These are phyloP conservation scores for Myotis daubentonii DNA, from an alignment of 2,797 vertebrate species.

Conservation along the genomic window DNA sequence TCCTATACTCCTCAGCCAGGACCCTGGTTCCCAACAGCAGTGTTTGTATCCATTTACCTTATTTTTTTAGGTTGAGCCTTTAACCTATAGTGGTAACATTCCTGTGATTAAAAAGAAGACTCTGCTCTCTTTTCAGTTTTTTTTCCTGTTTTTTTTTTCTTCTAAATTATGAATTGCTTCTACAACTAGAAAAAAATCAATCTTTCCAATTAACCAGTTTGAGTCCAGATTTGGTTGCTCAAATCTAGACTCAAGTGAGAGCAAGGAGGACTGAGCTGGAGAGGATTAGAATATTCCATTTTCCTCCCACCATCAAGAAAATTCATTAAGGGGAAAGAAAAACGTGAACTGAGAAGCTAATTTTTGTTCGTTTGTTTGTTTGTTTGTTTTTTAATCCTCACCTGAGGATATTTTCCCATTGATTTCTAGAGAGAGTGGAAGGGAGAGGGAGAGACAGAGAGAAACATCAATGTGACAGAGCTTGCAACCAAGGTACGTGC, in stretches of 20 bases:
- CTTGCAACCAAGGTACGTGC: too few species aligned
- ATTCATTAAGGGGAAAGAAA: background rate
- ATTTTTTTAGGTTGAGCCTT: background rate
- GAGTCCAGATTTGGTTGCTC: background rate
- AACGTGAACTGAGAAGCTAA: background rate
- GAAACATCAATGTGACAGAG: too few species aligned
- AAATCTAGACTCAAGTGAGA: background rate
- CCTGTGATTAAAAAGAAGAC: background rate
- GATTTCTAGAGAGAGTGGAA: too few species aligned
- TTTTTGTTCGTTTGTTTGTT: too few species aligned
- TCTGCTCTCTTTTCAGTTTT: background rate
- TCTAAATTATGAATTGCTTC: background rate
- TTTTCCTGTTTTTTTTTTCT: accelerated
- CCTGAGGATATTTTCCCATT: too few species aligned
- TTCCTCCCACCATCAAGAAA: background rate
- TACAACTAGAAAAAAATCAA: background rate
- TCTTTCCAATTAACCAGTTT: background rate
- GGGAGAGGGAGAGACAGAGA: too few species aligned
- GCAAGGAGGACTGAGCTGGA: background rate
- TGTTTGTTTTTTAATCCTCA: too few species aligned
- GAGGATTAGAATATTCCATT: background rate
- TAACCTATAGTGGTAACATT: background rate
- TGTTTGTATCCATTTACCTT: background rate
- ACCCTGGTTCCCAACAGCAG: background rate
- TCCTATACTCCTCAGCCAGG: background rate